Evolutionary conservation across 2,113 vertebrate species (phyloP), one percentile per base, ranked within the genome.

Genomic region (Aptenodytes patagonicus): DNA sequence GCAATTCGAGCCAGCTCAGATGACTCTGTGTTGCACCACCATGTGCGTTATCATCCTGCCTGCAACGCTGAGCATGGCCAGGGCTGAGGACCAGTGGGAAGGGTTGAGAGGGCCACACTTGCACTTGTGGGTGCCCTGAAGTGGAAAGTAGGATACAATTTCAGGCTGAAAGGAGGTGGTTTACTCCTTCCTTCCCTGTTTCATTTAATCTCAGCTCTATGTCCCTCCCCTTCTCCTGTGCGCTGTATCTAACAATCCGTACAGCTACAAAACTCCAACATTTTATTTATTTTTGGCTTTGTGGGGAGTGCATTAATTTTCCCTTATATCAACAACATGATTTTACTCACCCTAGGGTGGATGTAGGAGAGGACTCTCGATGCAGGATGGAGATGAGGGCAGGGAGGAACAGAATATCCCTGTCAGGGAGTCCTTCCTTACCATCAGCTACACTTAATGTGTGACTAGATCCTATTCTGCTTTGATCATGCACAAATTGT

Each of bases 31-130:
- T 42, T 31, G n/a, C 32, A 42, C 40, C 40, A 17, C n/a, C 2
- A 0, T 7, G 17, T 9, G 68, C 36, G 10, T 26, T 12, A 5
- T 40, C 34, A 34, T 17, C 40, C 58, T 68, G 69, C 47, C 64
- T 5, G 40, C 13, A 13, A 9, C 3, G 2, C 62, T 40, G 71
- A 73, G 31, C 1, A 0, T 0, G 1, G 64, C 60, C 40, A 20
- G 60, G 51, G n/a, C 28, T 34, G 24, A 58, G 47, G 40, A 60
- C 44, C 29, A 4, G 10, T 0, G 0, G 15, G 25, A 62, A 14
- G 2, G 29, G 5, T 9, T 42, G 3, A 13, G 26, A 44, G 29
- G 10, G 25, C 16, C 66, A 29, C 18, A 0, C 28, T 61, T 71
- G 24, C n/a, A 7, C 28, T 38, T n/a, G 54, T 32, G 68, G 11